phyloP scores from a whole-genome alignment of 2,113 vertebrate species.

The Paraplagusia blochii region DNA sequence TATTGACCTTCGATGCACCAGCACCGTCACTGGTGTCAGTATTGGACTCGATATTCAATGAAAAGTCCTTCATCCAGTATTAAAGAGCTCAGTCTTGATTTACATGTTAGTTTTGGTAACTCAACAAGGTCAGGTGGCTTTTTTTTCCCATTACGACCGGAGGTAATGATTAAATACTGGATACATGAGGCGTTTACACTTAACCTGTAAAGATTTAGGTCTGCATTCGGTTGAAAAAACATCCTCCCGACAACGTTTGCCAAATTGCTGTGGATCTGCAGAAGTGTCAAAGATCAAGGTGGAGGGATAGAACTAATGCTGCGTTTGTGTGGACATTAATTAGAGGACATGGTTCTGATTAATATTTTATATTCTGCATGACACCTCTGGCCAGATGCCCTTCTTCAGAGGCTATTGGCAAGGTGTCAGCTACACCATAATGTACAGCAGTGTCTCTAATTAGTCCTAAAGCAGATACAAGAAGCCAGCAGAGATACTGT shows the following conservation, averaged over 20 bases:
- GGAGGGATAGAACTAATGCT: conserved; percentile 24
- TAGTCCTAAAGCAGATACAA: conserved; percentile 54
- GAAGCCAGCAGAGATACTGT: conserved; percentile 39
- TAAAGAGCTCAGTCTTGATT: too few relatives aligned
- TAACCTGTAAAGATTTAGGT: too few relatives aligned
- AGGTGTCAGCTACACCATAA: conserved; percentile 43
- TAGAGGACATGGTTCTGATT: conserved; percentile 51
- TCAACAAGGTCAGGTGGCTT: too few relatives aligned
- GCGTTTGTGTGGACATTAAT: conserved; percentile 28
- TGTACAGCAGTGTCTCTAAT: conserved; percentile 48
- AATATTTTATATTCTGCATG: conserved; percentile 58
- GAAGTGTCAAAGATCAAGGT: conserved; percentile 6
- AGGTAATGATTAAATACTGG: too few relatives aligned
- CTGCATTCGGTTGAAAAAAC: conserved; percentile 32
- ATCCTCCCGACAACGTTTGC: conserved; percentile 1
- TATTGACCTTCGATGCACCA: too few relatives aligned
- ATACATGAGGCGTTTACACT: too few relatives aligned
- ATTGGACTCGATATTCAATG: too few relatives aligned
- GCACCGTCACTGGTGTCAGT: too few relatives aligned
- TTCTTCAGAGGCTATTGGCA: conserved; percentile 33
- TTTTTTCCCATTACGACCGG: too few relatives aligned
- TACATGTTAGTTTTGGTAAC: too few relatives aligned
- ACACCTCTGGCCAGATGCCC: conserved; percentile 45
- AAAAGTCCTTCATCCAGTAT: too few relatives aligned
- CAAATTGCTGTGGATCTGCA: conserved; percentile 1